A percentile compares a stretch with the other conserved stretches of the same genome.
These are phyloP conservation scores for Orestias chungarensis DNA, from an alignment of 2,797 vertebrate genomes.

Conservation along the genomic window DNA sequence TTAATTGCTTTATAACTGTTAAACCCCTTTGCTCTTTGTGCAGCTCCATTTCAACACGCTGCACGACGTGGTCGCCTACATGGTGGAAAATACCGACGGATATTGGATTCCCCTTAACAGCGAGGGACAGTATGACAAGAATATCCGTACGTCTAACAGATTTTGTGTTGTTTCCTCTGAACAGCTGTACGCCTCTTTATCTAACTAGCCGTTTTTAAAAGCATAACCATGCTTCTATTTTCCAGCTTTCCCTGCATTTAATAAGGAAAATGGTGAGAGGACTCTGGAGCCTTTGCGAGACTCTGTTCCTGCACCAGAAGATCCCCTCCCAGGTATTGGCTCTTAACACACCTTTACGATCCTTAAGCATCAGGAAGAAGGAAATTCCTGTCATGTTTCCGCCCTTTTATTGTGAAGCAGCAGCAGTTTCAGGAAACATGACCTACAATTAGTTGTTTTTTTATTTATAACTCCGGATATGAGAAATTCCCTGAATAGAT, in stretches of 20 bases:
- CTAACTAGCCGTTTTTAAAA: background rate
- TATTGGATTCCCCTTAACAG: conserved; percentile 74
- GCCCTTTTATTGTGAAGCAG: background rate
- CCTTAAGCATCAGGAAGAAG: background rate
- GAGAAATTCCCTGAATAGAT: background rate
- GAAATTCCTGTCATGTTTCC: background rate
- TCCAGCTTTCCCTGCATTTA: conserved; percentile 73
- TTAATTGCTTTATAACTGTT: background rate
- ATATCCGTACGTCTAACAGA: conserved; percentile 75
- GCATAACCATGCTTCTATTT: background rate
- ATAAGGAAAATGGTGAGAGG: conserved; percentile 83
- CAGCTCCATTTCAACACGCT: conserved; percentile 80
- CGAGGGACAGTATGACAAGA: conserved; percentile 77
- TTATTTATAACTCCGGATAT: background rate
- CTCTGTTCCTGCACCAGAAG: background rate
- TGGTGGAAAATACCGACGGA: conserved; percentile 74
- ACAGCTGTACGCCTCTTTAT: no score
- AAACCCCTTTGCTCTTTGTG: background rate
- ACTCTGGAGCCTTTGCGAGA: conserved; percentile 19
- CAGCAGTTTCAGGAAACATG: background rate
- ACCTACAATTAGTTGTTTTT: background rate
- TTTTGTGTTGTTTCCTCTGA: background rate
- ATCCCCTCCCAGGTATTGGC: conserved; percentile 67
- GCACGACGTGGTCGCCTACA: conserved; percentile 72
- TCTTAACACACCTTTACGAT: background rate